A percentile compares a stretch with the other conserved stretches of the same genome.
Conservation (phyloP, 2,888 invertebrate genomes). For the Callyntrura guangdongensis region DNA sequence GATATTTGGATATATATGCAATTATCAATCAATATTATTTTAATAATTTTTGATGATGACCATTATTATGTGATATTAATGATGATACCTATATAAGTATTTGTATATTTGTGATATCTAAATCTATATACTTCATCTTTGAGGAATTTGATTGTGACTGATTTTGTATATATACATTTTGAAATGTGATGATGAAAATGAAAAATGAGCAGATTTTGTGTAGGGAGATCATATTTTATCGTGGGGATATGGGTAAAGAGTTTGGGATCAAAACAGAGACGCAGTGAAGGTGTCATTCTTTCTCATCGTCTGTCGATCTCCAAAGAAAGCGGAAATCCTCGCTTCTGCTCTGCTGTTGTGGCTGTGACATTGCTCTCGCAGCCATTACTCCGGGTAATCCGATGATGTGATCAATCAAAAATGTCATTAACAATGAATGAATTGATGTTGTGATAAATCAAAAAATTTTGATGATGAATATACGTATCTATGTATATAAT, state of each 20-base stretch:
- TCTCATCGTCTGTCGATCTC: conserved; percentile 38
- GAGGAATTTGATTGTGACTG: not conserved
- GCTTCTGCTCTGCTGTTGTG: conserved; percentile 31
- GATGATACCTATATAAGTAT: not conserved
- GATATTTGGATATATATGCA: conserved; percentile 26
- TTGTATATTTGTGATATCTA: conserved; percentile 31
- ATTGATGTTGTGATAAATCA: not conserved
- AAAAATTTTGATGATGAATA: conserved; percentile 34
- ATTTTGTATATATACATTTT: conserved; percentile 39
- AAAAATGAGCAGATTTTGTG: conserved; percentile 53
- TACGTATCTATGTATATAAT: not conserved
- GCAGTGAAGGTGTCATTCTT: conserved; percentile 37
- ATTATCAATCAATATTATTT: conserved; percentile 1
- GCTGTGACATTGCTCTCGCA: conserved; percentile 28
- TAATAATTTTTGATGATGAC: not conserved
- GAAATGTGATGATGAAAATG: conserved; percentile 41
- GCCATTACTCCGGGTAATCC: conserved; percentile 51
- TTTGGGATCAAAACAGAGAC: conserved; percentile 47
- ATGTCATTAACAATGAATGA: conserved; percentile 30
- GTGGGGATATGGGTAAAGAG: not conserved
- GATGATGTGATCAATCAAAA: conserved; percentile 37
- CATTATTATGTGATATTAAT: conserved; percentile 5
- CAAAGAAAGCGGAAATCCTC: conserved; percentile 56
- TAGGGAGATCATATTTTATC: conserved; percentile 34
- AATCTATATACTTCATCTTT: conserved; percentile 10